Base-by-base conservation (phyloP, 2,888 invertebrate species). In the Polylopha cassiicola region DNA sequence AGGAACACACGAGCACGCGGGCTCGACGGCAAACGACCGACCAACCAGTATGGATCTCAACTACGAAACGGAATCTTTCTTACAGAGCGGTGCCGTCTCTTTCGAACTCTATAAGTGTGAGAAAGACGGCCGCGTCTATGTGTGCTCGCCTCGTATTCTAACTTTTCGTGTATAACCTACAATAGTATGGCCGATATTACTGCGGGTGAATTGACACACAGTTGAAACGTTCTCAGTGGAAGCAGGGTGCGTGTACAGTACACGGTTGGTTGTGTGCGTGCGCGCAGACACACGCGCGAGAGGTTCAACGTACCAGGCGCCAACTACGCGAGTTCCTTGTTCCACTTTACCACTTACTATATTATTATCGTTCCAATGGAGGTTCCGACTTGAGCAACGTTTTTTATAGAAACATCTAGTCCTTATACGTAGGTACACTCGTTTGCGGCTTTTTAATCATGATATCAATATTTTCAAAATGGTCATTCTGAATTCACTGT, bases 311-410 rank as follows among this genome's bases (percentile, higher is more conserved):
- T 70, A 80, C 85, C 74, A 80, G 71, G 74, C 73, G 68, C 76
- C 73, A 59, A 79, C 81, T 77, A 73, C 73, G 77, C 76, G 78
- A 84, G 84, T 85, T 85, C 85, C 84, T 85, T 84, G 84, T 85
- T 85, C 84, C 74, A 85, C 84, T 84, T 84, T 79, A 76, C 68
- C 65, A 81, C 77, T 80, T 78, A 80, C 77, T 77, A 75, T 78
- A 74, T 79, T 84, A 81, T 80, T 84, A 81, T 80, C 71, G 72
- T 77, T 75, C 72, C 74, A 77, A 73, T 72, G 70, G 62, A 72
- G 74, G 75, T 76, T 78, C 76, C 74, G 71, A 77, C 60, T 52
- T 53, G 44, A 55, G 46, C 53, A 64, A 58, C 47, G 48, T 47
- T 42, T 56, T 67, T 68, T 65, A 41, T 44, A 51, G 47, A 53